Conservation (phyloP, 2,113 vertebrate species). For the Lophius piscatorius region DNA sequence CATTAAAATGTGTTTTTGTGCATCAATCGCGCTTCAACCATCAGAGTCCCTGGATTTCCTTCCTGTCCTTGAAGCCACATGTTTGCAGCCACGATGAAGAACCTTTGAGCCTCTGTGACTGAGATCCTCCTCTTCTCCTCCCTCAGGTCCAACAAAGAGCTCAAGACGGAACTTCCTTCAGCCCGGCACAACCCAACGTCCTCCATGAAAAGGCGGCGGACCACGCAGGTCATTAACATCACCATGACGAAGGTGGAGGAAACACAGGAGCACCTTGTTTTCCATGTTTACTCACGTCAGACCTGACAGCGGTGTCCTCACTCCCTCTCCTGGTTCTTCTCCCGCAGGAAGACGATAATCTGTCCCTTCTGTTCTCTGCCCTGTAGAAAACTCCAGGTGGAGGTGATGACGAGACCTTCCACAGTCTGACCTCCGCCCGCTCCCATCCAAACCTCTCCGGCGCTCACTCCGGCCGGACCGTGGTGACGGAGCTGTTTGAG, state of each 20-base stretch:
- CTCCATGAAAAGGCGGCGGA: constrained; percentile 81
- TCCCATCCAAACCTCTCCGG: constrained; percentile 73
- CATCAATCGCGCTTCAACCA: too few species aligned
- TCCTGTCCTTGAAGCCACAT: too few species aligned
- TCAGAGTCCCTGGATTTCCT: too few species aligned
- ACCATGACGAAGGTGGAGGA: constrained; percentile 89
- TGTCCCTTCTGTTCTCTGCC: too few species aligned
- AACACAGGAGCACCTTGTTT: constrained; percentile 10
- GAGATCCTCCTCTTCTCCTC: neutral
- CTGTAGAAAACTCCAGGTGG: constrained; percentile 78
- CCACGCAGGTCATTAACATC: constrained; percentile 87
- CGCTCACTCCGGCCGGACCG: constrained; percentile 43
- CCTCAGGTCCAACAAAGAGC: constrained; percentile 21
- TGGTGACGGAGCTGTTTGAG: constrained; percentile 70
- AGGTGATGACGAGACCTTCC: constrained; percentile 78
- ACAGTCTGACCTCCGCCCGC: constrained; percentile 74
- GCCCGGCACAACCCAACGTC: constrained; percentile 79
- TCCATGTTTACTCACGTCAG: constrained; percentile 29
- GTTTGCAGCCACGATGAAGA: too few species aligned
- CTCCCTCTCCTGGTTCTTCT: too few species aligned
- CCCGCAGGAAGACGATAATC: too few species aligned
- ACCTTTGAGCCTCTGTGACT: neutral
- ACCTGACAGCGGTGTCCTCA: too few species aligned
- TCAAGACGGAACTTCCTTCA: constrained; percentile 76
- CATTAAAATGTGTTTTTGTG: too few species aligned